Evolutionary conservation across 1,140 invertebrate genomes (phyloP), one percentile per base, ranked within the genome.

Genomic region (Ceratina australensis): DNA sequence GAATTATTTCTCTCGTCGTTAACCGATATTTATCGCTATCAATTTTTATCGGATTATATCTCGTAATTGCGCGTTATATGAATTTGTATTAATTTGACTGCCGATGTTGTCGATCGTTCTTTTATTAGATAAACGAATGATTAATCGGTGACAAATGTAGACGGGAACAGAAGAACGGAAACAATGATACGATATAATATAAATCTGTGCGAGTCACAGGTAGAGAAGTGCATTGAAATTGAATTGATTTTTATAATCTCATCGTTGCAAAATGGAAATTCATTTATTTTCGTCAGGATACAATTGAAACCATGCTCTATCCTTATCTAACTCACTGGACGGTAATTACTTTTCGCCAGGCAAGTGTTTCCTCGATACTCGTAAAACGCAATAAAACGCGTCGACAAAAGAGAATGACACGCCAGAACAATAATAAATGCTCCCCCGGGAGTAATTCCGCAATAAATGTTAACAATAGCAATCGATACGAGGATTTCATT

Each of bases 401-500:
- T 42, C 33, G 33, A 42, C 33, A 42, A 42, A 10, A 7, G 5
- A 10, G 8, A 42, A 42, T 56, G 5, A 63, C 42, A 65, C 20
- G n/a, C 22, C 18, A 26, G 47, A 20, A 2, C 1, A 49, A 50
- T 42, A 42, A 42, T 42, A 42, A 42, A 42, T 42, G 33, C 33
- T 42, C 33, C 33, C 33, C 33, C 10, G 5, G 33, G 33, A 42
- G 5, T 42, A 42, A 42, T 42, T 71, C 22, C 15, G 50, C 12
- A 72, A 33, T 33, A 28, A 50, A 24, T 26, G 13, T 57, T 69
- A 33, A 49, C 22, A 49, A 72, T 72, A 22, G n/a, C 3, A 72
- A 63, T 72, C 71, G 7, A 63, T 54, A 72, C 0, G 3, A 18
- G 16, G 8, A 16, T 52, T 73, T 24, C 33, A 73, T 73, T 73